Conservation (phyloP, 1,140 invertebrate genomes). For the Glomeris maerens region DNA sequence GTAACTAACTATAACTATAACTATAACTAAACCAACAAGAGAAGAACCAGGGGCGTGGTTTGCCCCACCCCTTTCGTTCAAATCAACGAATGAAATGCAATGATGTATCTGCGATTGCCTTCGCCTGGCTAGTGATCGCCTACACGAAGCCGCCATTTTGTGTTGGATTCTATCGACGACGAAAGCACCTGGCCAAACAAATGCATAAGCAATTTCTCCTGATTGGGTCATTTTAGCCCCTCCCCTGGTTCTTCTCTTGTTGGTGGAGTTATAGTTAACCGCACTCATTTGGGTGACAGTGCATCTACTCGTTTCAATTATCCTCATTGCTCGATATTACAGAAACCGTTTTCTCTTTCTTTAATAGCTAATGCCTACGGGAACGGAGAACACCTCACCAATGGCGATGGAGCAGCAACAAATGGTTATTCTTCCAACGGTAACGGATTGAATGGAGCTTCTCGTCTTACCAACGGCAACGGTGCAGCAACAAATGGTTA, state of each 20-base stretch:
- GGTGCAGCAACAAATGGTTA: not conserved
- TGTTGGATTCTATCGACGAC: too few relatives aligned
- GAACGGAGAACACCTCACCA: not conserved
- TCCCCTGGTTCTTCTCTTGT: not conserved
- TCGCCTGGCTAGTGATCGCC: too few relatives aligned
- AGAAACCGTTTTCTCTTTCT: too few relatives aligned
- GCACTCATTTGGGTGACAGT: not conserved
- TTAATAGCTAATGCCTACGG: not conserved
- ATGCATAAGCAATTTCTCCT: not conserved
- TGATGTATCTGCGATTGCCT: not conserved
- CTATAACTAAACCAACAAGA: too few relatives aligned
- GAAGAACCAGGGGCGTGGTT: too few relatives aligned
- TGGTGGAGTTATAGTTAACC: not conserved
- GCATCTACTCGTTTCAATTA: not conserved
- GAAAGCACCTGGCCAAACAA: too few relatives aligned
- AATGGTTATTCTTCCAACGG: not conserved
- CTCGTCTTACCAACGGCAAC: not conserved
- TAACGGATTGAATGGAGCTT: not conserved
- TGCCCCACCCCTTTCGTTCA: not conserved
- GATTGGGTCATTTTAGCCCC: not conserved
- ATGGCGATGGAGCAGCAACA: constrained; percentile 1
- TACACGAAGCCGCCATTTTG: too few relatives aligned
- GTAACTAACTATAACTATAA: too few relatives aligned
- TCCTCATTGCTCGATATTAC: too few relatives aligned
- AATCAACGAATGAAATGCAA: not conserved